Base-by-base conservation (phyloP, 2,113 vertebrate species). In the Chaenocephalus aceratus region DNA sequence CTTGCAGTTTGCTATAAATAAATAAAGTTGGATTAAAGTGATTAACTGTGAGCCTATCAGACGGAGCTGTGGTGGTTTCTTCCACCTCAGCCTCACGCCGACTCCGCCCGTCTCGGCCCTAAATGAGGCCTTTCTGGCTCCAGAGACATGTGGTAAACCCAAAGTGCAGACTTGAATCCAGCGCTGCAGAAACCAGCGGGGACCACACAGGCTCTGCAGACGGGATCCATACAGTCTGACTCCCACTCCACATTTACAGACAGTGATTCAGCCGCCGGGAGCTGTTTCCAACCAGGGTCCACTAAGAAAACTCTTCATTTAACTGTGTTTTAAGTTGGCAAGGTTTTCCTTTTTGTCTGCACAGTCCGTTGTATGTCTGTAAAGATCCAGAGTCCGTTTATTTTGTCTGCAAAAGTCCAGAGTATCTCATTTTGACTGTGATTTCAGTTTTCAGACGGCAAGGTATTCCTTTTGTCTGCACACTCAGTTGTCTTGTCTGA, bases 111-210 rank as follows among this genome's bases (percentile, higher is more conserved):
- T 80, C 88, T 85, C 46, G 23, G 53, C 87, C 36, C 68, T 73
- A 69, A 74, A 76, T 64, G 58, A 69, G 68, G 74, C 86, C 80
- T 9, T 16, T 72, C 72, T 79, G 80, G 71, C 72, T 86, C 75
- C 84, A 88, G 88, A 88, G 88, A 88, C 86, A 10, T 86, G 88
- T 14, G 88, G 88, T 90, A 84, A 87, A 86, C 67, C 83, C 80
- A 62, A 68, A 80, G 4, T 57, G 72, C 68, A 87, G 76, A 80
- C 85, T 83, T 72, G 81, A 85, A 83, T 85, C 85, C 54, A 45
- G 65, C 63, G 56, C 61, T 76, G 10, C 83, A 82, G 81, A 79
- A 65, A 84, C 26, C 82, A 58, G 85, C 72, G 3, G 54, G 72
- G 84, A 90, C 86, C 88, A 88, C 88, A 88, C 88, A 88, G 71